These are phyloP conservation scores for Drosophila carrolli DNA, from an alignment of 1,140 invertebrate genomes.

Conservation along the genomic window DNA sequence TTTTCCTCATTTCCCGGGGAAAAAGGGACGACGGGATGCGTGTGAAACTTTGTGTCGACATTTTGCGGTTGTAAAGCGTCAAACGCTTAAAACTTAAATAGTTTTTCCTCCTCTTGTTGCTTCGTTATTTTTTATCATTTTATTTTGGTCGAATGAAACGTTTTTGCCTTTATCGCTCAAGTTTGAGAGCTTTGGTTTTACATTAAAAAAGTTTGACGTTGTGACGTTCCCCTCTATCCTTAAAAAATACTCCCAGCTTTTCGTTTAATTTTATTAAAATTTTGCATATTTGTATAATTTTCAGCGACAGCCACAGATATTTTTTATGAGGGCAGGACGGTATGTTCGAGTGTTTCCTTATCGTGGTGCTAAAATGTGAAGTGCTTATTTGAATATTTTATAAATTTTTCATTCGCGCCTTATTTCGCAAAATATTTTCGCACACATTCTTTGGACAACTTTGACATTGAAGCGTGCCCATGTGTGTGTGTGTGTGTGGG, in stretches of 20 bases:
- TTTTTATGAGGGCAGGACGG: slow-evolving; percentile 25
- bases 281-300: slow-evolving; percentile 53
- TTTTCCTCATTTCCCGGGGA: slow-evolving; percentile 20
- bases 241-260: slow-evolving; percentile 19
- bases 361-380: slow-evolving; percentile 63
- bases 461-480: slow-evolving; percentile 61
- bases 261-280: slow-evolving; percentile 60
- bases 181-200: slow-evolving; percentile 55
- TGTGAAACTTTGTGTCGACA: slow-evolving; percentile 76
- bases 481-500: slow-evolving; percentile 32
- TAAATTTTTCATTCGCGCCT: slow-evolving; percentile 83
- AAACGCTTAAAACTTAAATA: slow-evolving; percentile 83
- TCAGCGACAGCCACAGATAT: slow-evolving; percentile 42
- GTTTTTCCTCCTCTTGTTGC: slow-evolving; percentile 39
- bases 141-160: slow-evolving; percentile 44
- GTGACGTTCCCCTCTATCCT: neutral
- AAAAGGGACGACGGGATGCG: slow-evolving; percentile 22
- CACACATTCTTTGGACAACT: slow-evolving; percentile 72
- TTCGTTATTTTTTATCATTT: slow-evolving; percentile 38
- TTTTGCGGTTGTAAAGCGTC: slow-evolving; percentile 81
- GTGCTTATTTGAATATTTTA: slow-evolving; percentile 82
- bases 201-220: slow-evolving; percentile 33
- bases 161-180: slow-evolving; percentile 60
- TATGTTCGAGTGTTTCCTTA: slow-evolving; percentile 35
- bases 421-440: slow-evolving; percentile 79